Base-by-base conservation (phyloP, 1,140 invertebrate species). In the Scylla paramamosain region DNA sequence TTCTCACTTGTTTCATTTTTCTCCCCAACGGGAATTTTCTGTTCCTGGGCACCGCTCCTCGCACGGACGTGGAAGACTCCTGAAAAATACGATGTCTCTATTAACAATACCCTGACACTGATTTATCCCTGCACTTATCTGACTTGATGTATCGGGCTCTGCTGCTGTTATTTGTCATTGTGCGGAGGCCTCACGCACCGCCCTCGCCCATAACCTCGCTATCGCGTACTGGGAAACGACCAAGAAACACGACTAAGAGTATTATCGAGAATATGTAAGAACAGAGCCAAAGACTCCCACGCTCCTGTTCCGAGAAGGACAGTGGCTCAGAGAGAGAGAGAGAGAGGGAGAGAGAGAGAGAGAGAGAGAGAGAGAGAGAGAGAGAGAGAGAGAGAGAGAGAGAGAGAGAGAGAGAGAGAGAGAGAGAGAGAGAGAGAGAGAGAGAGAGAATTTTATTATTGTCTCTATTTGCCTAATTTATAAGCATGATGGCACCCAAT, bases 131-230 rank as follows among this genome's bases (percentile, higher is more conserved):
- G 46, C 16, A 67, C 86, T 90, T 90, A 94, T 82, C 87, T 67
- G 29, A 29, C 29, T 52, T 94, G 59, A 90, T 90, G 88, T 94
- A 90, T 90, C 8, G 25, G 93, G 16, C 59, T 90, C 93, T n/a
- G 77, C 59, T 46, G n/a, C 28, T 94, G 87, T 32, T 94, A 90
- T 94, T 94, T 91, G 93, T 94, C 87, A 94, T 45, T 90, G 93
- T 90, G 20, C 83, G 20, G 67, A 77, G 67, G 67, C 28, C 89
- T 59, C 46, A 45, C 39, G 25, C 87, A 3, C 87, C n/a, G 2
- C 87, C 87, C 31, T 4, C 16, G 14, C 87, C 39, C 84, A 10
- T 87, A 32, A 14, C 84, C 84, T 46, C 84, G 84, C 14, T 87
- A 87, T 8, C 84, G 31, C 84, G 39, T 28, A 32, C 39, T 39